These are phyloP conservation scores for Lontra canadensis DNA, from an alignment of 2,113 vertebrate genomes.

Conservation along the genomic window DNA sequence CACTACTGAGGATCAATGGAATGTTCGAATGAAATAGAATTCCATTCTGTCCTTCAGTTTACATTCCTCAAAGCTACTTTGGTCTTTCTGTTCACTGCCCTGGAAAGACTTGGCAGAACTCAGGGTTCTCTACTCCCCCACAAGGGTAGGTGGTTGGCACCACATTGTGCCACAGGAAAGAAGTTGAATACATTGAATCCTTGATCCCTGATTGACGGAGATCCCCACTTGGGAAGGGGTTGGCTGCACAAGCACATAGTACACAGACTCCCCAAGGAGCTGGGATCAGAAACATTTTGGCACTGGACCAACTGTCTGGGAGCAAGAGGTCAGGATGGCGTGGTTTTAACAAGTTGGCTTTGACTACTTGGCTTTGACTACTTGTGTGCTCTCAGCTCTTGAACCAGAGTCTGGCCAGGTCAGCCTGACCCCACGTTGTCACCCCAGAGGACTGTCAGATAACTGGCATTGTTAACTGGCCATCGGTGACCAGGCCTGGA, in stretches of 20 bases:
- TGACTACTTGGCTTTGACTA: neutral
- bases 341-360: conserved; percentile 26
- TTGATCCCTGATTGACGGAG: neutral
- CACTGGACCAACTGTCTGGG: neutral
- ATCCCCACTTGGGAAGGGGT: neutral
- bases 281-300: neutral
- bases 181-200: neutral
- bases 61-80: neutral
- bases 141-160: neutral
- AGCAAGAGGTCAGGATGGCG: conserved; percentile 4
- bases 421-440: conserved; percentile 30
- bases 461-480: neutral
- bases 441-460: conserved; percentile 39
- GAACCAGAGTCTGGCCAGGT: conserved; percentile 21
- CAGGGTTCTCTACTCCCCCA: neutral
- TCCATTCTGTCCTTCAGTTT: neutral
- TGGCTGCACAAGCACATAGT: neutral
- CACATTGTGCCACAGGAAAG: neutral
- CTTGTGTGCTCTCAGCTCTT: neutral
- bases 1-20: neutral
- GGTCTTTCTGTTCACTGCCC: neutral
- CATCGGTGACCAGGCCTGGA: neutral
- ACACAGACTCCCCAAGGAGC: neutral
- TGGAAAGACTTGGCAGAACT: neutral
- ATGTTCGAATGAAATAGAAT: neutral